phyloP scores from a whole-genome alignment of 2,113 vertebrate genomes.

The Hydrochoerus hydrochaeris region DNA sequence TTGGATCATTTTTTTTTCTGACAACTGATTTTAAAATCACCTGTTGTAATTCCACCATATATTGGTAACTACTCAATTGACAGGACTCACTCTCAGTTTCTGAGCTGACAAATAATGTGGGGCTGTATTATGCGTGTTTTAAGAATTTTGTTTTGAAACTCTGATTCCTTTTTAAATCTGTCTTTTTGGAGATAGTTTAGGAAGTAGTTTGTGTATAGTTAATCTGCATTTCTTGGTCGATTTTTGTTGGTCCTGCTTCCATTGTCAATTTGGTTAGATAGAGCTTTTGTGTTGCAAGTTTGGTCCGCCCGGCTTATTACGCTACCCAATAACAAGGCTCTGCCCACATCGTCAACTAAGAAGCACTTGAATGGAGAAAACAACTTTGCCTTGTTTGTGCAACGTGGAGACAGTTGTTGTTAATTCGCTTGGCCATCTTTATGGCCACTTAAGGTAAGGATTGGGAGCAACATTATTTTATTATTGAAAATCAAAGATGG shows the following conservation, averaged over 20 bases:
- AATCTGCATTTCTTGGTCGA: not conserved
- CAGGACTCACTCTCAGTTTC: not conserved
- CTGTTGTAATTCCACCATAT: not conserved
- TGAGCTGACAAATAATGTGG: not conserved
- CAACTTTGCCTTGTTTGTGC: not conserved
- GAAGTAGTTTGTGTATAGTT: not conserved
- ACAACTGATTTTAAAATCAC: not conserved
- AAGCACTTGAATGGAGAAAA: not conserved
- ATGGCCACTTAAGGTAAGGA: not conserved
- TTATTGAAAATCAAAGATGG: not conserved
- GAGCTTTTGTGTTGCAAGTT: not conserved
- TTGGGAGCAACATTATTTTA: not conserved
- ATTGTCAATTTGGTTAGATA: not conserved
- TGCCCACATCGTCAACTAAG: not conserved
- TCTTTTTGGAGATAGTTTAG: not conserved
- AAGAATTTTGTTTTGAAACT: not conserved
- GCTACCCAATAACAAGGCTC: not conserved
- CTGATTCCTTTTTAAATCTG: not conserved
- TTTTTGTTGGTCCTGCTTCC: not conserved
- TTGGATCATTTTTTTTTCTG: not conserved
- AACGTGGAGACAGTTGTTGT: too few species aligned
- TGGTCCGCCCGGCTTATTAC: not conserved
- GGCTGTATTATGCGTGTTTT: not conserved
- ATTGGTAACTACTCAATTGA: not conserved
- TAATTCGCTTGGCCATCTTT: not conserved